phyloP scores from a whole-genome alignment of 1,140 invertebrate genomes.

The Drosophila aff. region DNA sequence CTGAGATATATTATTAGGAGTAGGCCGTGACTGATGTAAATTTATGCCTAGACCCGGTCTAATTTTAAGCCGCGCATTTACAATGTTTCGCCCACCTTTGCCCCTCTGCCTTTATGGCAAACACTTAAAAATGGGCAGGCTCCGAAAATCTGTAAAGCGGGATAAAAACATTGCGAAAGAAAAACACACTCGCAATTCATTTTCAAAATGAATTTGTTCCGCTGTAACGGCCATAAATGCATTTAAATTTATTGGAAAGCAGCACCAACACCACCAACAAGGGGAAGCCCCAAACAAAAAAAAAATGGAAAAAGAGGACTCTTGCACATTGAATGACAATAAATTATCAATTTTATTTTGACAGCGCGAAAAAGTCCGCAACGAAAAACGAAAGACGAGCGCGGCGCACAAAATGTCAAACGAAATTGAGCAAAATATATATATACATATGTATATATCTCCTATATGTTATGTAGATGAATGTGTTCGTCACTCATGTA shows the following conservation, averaged over 20 bases:
- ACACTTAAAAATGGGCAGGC: conserved; percentile 19
- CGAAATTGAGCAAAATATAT: conserved; percentile 79
- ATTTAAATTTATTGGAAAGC: conserved; percentile 83
- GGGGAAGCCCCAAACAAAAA: conserved; percentile 14
- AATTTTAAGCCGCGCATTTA: conserved; percentile 73
- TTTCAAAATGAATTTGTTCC: conserved; percentile 82
- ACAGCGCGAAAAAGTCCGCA: conserved; percentile 77
- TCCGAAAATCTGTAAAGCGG: conserved; percentile 43
- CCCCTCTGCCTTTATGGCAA: conserved; percentile 24
- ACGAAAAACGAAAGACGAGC: conserved; percentile 55
- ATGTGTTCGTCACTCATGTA: conserved; percentile 25
- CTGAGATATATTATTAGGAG: conserved; percentile 34
- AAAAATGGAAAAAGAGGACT: conserved; percentile 38
- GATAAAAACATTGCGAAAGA: conserved; percentile 33
- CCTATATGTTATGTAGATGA: conserved; percentile 16
- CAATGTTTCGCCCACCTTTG: conserved; percentile 60
- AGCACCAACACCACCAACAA: conserved; percentile 49
- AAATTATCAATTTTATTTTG: conserved; percentile 84
- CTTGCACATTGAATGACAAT: conserved; percentile 81
- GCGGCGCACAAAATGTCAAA: conserved; percentile 67
- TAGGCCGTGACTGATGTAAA: conserved; percentile 70
- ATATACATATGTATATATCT: conserved; percentile 4
- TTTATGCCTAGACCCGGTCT: conserved; percentile 70
- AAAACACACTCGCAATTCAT: conserved; percentile 77
- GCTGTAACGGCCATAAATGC: conserved; percentile 82